These are phyloP conservation scores for Pantherophis guttatus DNA, from an alignment of 2,113 vertebrate species.

Conservation along the genomic window DNA sequence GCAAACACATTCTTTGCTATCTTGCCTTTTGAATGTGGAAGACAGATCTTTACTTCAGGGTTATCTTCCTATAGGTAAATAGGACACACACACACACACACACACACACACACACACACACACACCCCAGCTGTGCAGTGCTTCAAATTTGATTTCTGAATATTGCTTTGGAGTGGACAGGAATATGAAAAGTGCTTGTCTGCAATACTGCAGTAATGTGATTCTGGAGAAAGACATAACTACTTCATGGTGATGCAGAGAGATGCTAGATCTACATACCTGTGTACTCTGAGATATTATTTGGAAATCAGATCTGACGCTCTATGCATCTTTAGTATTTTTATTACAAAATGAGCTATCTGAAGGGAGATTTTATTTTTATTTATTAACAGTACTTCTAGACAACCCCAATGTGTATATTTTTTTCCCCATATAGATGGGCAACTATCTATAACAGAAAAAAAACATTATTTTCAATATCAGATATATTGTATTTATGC, in stretches of 20 bases:
- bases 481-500: not conserved
- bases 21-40: not conserved
- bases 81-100: not conserved
- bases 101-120: fast-evolving
- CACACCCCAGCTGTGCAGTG: not conserved
- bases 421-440: not conserved
- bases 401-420: not conserved
- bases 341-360: not conserved
- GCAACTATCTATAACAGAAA: not conserved
- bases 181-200: not conserved
- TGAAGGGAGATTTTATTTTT: not conserved
- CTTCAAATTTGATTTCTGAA: not conserved
- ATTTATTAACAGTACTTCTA: not conserved
- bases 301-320: not conserved
- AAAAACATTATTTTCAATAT: not conserved
- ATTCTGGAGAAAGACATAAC: not conserved
- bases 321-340: not conserved
- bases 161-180: not conserved
- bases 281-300: not conserved
- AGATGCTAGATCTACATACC: not conserved
- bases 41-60: not conserved
- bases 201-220: not conserved
- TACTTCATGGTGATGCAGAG: not conserved
- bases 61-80: not conserved
- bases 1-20: not conserved